These are phyloP conservation scores for Lithobates pipiens DNA, from an alignment of 2,797 vertebrate species.

Conservation along the genomic window DNA sequence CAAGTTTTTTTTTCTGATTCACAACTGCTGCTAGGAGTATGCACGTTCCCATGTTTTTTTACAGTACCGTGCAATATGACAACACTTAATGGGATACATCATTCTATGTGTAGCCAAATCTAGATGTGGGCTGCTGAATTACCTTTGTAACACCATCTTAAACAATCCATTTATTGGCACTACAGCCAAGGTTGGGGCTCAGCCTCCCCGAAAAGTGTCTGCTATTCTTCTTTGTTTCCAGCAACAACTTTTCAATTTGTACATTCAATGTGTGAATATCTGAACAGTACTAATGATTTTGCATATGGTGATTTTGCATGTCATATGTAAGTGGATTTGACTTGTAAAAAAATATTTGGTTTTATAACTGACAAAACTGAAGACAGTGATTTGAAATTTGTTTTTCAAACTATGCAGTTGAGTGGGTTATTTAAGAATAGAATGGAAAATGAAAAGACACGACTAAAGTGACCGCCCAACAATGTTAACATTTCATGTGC, in stretches of 20 bases:
- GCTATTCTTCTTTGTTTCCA: neutral
- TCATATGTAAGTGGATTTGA: neutral
- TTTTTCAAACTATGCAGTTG: neutral
- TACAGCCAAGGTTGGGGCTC: neutral
- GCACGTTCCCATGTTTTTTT: neutral
- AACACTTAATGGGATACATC: neutral
- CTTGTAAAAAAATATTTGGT: neutral
- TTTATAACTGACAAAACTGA: neutral
- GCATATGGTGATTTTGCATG: neutral
- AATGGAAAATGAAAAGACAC: conserved; percentile 2
- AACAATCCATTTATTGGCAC: neutral
- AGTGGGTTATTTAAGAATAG: neutral
- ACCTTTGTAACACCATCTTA: neutral
- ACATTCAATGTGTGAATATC: neutral
- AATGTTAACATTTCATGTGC: neutral
- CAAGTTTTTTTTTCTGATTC: conserved; percentile 27
- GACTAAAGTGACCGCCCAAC: neutral
- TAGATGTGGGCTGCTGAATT: conserved; percentile 6
- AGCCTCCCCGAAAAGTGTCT: neutral
- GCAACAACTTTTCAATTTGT: neutral
- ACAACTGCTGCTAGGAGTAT: conserved; percentile 20
- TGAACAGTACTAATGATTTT: conserved; percentile 6
- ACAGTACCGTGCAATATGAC: neutral
- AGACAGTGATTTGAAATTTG: neutral
- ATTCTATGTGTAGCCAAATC: conserved; percentile 1